Conservation (phyloP, 2,888 invertebrate species). For the Trachelus stipa region DNA sequence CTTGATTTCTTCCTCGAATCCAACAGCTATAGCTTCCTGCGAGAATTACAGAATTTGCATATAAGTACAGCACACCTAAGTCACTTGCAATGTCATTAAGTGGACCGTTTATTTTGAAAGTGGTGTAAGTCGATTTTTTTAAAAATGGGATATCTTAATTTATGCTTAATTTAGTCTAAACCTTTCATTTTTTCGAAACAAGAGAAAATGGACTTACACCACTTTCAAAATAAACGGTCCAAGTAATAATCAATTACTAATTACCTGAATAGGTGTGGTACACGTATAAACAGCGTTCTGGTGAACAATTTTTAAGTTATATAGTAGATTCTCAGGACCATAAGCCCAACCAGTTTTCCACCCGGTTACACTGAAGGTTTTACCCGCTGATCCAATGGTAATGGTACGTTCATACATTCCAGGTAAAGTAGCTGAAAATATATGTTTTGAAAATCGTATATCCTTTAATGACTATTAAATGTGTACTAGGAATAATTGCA, state of each 20-base stretch:
- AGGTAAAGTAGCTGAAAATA: constrained; percentile 81
- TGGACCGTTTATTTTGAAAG: too few species aligned
- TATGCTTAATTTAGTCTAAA: too few species aligned
- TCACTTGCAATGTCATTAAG: not conserved
- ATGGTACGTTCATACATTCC: constrained; percentile 98
- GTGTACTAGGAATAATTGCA: not conserved
- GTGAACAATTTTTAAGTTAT: constrained; percentile 88
- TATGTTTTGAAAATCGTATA: not conserved
- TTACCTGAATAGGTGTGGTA: constrained; percentile 85
- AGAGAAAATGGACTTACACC: too few species aligned
- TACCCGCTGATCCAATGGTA: constrained; percentile 97
- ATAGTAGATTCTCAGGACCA: constrained; percentile 84
- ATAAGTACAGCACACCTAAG: not conserved
- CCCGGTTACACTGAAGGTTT: constrained; percentile 97
- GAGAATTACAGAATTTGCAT: constrained; percentile 30
- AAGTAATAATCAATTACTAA: not conserved
- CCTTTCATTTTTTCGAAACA: too few species aligned
- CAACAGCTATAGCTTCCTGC: constrained; percentile 91
- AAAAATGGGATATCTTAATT: too few species aligned
- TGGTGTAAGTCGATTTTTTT: too few species aligned
- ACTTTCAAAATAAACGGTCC: too few species aligned
- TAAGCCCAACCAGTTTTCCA: constrained; percentile 98
- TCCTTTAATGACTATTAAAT: not conserved
- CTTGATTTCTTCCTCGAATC: constrained; percentile 86
- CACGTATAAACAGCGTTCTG: constrained; percentile 96